Evolutionary conservation across 2,888 invertebrate species (phyloP).

Genomic region (Altica lythri): DNA sequence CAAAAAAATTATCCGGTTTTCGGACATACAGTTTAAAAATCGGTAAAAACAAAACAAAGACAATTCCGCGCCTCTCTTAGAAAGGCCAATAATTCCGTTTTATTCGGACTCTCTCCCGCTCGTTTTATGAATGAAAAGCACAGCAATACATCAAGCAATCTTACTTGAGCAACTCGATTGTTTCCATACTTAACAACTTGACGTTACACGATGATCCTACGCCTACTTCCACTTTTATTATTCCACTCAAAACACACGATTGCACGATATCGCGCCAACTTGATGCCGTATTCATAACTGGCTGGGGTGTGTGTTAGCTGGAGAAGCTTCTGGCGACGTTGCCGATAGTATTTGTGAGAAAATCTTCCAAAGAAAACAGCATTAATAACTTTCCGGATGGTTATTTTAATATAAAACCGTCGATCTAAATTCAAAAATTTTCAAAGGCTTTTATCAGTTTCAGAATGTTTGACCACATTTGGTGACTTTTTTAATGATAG

Average conservation of each 20-base stretch:
- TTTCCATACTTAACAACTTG: conserved; percentile 27
- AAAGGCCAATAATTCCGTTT: conserved; percentile 10
- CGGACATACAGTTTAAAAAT: neutral
- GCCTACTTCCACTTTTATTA: conserved; percentile 22
- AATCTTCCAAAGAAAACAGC: conserved; percentile 15
- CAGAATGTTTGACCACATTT: too few species aligned
- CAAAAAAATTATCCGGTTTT: neutral
- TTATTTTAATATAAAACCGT: too few species aligned
- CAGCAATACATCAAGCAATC: conserved; percentile 21
- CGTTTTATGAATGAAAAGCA: conserved; percentile 29
- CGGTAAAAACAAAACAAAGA: conserved; percentile 11
- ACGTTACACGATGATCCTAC: conserved; percentile 9
- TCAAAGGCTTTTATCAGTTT: too few species aligned
- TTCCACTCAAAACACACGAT: conserved; percentile 30
- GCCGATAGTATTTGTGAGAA: conserved; percentile 11
- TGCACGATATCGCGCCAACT: conserved; percentile 34
- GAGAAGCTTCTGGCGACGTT: conserved; percentile 29
- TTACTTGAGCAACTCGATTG: conserved; percentile 28
- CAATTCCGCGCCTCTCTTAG: conserved; percentile 5
- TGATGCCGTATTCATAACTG: conserved; percentile 30
- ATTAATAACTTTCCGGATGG: too few species aligned
- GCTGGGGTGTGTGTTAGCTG: conserved; percentile 34
- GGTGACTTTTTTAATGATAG: too few species aligned
- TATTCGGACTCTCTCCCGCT: conserved; percentile 14
- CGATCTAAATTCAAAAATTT: too few species aligned